These are phyloP conservation scores for Eugnorisma glareosa DNA, from an alignment of 2,888 invertebrate genomes.

Conservation along the genomic window DNA sequence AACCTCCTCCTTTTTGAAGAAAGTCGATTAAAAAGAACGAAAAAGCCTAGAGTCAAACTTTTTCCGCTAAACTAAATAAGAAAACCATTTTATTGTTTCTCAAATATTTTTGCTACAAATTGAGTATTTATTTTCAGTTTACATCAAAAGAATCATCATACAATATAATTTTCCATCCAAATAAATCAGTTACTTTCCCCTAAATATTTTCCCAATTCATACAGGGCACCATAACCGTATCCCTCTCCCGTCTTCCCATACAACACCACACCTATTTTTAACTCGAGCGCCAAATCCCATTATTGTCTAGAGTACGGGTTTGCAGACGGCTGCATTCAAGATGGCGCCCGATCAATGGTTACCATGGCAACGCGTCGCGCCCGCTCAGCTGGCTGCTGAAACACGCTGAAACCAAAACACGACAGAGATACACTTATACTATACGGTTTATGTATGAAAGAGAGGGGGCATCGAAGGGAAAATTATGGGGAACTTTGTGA, in stretches of 20 bases:
- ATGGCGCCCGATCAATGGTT: constrained; percentile 89
- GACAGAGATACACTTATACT: constrained; percentile 69
- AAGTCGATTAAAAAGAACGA: no score
- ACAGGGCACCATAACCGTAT: background rate
- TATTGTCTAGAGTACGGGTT: constrained; percentile 73
- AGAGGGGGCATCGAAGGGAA: constrained; percentile 62
- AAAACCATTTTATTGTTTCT: background rate
- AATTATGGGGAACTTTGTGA: constrained; percentile 55
- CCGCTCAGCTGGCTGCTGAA: constrained; percentile 83
- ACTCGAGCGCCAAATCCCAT: constrained; percentile 64
- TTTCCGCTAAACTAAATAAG: background rate
- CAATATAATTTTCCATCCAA: background rate
- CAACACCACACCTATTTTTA: constrained; percentile 61
- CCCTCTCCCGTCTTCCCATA: constrained; percentile 12
- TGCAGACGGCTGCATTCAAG: constrained; percentile 87
- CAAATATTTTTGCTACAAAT: background rate
- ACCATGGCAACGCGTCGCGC: constrained; percentile 85
- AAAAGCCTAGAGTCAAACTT: no score
- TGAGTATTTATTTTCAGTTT: background rate
- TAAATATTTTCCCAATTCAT: background rate
- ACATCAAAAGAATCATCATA: constrained; percentile 1
- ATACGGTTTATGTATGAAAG: constrained; percentile 63
- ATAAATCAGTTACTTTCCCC: background rate
- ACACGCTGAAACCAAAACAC: constrained; percentile 80
- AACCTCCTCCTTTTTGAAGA: no score